Base-by-base conservation (phyloP, 2,888 invertebrate genomes). In the Steromphala cineraria region DNA sequence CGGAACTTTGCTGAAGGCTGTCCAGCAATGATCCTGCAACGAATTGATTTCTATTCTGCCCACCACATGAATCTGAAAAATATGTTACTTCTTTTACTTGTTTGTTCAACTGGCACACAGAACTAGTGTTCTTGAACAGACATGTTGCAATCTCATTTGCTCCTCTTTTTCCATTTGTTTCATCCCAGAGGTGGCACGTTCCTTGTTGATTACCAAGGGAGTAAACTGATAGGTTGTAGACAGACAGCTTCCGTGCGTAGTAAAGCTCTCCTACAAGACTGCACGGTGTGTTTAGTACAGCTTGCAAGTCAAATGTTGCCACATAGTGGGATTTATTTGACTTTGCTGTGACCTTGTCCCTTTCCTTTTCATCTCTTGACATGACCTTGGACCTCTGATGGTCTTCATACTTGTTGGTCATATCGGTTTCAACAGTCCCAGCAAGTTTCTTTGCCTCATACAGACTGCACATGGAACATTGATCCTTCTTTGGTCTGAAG, bases 401-500 rank as follows among this genome's bases (percentile, higher is more conserved):
- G 17, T 78, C 17, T 40, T 75, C 75, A 53, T 55, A 79, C 19
- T 28, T 71, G 21, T 81, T 24, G 24, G 36, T 75, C 7, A 31
- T 13, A 15, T 82, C 77, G n/a, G 53, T 15, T 5, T 53, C 67
- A 7, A 77, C 10, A 28, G 56, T 67, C 3, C 79, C 80, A 21
- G 67, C 62, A 67, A 5, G 28, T 15, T 53, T 52, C 19, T 55
- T 52, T 53, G 28, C 74, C 28, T 83, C 5, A 78, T 83, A 83
- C 24, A 40, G 77, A 21, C 40, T 78, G 79, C 85, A 85, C 28
- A 46, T 67, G 24, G 78, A 76, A 53, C 82, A 85, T 75, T 83
- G 83, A 53, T 83, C 83, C 46, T 85, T 85, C 56, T 83, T 84
- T 53, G 84, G 82, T 67, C 81, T 56, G 67, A 82, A 82, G 31